Base-by-base conservation (phyloP, 2,797 vertebrate genomes). In the Lophotriccus pileatus region DNA sequence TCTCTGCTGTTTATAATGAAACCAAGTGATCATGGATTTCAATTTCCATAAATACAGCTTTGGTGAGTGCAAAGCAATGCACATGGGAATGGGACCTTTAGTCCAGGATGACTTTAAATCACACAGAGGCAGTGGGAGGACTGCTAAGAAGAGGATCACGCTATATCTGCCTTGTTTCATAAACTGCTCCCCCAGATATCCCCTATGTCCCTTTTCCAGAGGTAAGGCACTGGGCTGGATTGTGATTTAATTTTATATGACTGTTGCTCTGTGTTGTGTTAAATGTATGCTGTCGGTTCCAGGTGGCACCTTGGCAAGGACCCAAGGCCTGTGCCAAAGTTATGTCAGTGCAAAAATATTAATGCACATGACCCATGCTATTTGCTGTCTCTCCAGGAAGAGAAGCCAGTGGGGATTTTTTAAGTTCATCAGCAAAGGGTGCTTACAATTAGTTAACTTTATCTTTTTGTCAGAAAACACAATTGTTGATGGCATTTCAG, bases 221-320 rank as follows among this genome's bases (percentile, higher is more conserved):
- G 39, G 78, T 76, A 89, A 91, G 46, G 69, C 34, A 39, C 43
- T 62, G 34, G 62, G 34, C 46, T 91, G 67, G 22, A 63, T 30
- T 86, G 79, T 96, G 91, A 93, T 90, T 94, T 94, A 81, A 96
- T 93, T 93, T 90, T 84, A 73, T 69, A 50, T 76, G 94, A 86
- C 88, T 91, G 83, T 79, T 95, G 74, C 63, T 95, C 90, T 93
- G 83, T 90, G 83, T 82, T 85, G 69, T 94, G 83, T 79, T 95
- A 96, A 91, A 87, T 86, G 44, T 90, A 82, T 84, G 81, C 90
- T 96, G 92, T 93, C 2, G 22, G 74, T 83, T 96, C 92, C 95
- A 95, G 95, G 96, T 95, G 93, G 88, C 94, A 95, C 75, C 72
- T 94, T 94, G 90, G 93, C 93, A 83, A 87, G 84, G 80, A 80